Conservation (phyloP, 1,140 invertebrate species). For the Caenorhabditis tropicalis region DNA sequence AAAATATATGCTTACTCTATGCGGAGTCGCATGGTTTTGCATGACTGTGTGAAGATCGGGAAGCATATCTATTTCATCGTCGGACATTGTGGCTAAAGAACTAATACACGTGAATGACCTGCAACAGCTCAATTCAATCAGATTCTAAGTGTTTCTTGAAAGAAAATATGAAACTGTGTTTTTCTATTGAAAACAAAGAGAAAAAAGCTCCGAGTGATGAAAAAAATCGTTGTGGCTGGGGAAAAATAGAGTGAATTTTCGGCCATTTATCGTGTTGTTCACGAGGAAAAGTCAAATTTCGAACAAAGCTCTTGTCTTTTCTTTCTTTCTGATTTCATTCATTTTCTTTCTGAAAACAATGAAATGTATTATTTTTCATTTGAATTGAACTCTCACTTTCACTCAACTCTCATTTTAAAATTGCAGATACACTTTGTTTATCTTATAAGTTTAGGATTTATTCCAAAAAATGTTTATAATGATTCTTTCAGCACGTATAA, state of each 20-base stretch:
- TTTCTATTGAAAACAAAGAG: no score
- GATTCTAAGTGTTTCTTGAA: neutral
- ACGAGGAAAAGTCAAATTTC: neutral
- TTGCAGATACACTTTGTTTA: no score
- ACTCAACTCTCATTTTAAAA: no score
- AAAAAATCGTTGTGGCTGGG: no score
- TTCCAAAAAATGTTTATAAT: no score
- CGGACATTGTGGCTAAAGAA: neutral
- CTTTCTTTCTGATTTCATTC: neutral
- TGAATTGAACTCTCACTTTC: no score
- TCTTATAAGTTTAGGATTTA: no score
- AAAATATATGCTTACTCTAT: neutral
- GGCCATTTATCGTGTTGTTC: neutral
- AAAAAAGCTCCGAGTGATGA: no score
- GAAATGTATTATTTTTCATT: no score
- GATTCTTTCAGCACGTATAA: neutral
- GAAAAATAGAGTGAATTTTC: neutral
- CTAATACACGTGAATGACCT: no score
- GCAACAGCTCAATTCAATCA: no score
- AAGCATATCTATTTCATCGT: slow-evolving; percentile 2
- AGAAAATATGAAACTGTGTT: neutral
- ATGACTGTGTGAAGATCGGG: neutral
- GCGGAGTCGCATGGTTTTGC: neutral
- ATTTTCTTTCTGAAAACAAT: no score
- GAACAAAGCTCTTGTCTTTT: neutral